Evolutionary conservation across 2,113 vertebrate species (phyloP).

Genomic region (Elephantulus edwardii): DNA sequence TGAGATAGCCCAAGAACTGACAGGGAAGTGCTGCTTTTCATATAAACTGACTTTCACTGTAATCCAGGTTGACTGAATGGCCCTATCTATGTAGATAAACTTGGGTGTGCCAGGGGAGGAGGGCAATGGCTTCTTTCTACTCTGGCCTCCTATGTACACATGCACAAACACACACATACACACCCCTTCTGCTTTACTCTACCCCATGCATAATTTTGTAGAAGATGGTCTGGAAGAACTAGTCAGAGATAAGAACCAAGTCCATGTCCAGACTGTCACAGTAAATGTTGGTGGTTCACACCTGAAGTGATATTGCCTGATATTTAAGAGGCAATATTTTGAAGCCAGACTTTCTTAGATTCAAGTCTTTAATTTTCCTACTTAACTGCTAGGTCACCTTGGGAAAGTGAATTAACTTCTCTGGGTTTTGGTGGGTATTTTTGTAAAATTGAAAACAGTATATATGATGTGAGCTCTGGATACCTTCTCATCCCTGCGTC

Average conservation of each 20-base stretch:
- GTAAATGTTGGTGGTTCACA: neutral
- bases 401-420: neutral
- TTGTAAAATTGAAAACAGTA: neutral
- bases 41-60: neutral
- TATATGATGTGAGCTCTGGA: neutral
- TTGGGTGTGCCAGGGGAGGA: neutral
- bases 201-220: neutral
- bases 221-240: neutral
- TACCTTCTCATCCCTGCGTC: neutral
- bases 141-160: neutral
- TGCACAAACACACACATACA: rapidly evolving
- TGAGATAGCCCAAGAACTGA: slow-evolving; percentile 29
- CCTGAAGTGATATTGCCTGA: rapidly evolving
- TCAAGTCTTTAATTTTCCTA: neutral
- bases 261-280: neutral
- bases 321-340: neutral
- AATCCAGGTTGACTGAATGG: neutral
- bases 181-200: too few species aligned
- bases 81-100: neutral
- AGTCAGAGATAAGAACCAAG: neutral
- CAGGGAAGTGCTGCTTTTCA: neutral
- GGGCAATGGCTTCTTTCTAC: neutral
- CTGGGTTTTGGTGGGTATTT: neutral
- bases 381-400: neutral
- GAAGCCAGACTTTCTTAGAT: neutral